These are phyloP conservation scores for Tyto alba DNA, from an alignment of 2,113 vertebrate genomes.

Conservation along the genomic window DNA sequence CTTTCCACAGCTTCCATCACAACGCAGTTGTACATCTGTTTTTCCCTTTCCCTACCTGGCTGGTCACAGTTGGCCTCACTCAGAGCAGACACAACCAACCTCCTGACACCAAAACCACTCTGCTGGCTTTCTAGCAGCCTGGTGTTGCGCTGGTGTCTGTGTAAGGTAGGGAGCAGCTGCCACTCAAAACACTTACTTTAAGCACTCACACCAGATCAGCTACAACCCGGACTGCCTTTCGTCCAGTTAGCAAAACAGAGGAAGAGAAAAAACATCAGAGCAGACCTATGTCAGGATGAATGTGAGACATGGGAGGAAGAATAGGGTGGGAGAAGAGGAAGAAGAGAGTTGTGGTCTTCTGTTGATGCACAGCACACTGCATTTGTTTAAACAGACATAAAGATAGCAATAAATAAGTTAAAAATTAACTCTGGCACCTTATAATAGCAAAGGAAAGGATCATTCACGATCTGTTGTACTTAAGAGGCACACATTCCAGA, in stretches of 20 bases:
- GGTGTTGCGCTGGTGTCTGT: rapidly evolving
- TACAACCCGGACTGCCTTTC: not conserved
- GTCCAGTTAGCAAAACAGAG: not conserved
- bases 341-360: not conserved
- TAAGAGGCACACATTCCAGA: not conserved
- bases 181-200: not conserved
- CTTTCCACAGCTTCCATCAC: not conserved
- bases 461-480: too few relatives aligned
- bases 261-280: not conserved
- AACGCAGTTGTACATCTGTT: not conserved
- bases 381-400: not conserved
- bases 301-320: not conserved
- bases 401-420: not conserved
- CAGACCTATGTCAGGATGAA: rapidly evolving
- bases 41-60: not conserved
- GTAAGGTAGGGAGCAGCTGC: too few relatives aligned
- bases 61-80: not conserved
- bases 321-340: not conserved
- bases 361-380: not conserved
- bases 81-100: not conserved
- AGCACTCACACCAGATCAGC: not conserved
- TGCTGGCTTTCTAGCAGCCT: not conserved
- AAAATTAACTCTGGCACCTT: not conserved
- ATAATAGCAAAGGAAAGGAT: not conserved
- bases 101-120: not conserved